Evolutionary conservation across 2,797 vertebrate genomes (phyloP).

Genomic region (Gorsachius magnificus): DNA sequence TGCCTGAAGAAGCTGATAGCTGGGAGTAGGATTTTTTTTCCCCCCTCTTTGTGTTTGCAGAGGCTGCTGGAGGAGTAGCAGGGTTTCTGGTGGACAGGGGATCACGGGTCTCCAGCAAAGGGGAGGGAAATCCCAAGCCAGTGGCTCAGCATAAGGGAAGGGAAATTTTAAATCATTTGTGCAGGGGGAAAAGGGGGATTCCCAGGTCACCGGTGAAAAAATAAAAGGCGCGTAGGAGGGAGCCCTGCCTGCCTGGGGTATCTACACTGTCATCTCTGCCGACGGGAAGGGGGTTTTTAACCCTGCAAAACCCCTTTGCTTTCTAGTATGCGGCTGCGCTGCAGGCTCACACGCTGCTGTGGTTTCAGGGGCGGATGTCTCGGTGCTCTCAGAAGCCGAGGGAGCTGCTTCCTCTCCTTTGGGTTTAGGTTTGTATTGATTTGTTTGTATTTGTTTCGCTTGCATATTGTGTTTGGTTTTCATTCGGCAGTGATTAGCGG

Average conservation of each 20-base stretch:
- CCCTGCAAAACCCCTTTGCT: slow-evolving; percentile 15
- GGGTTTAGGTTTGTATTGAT: slow-evolving; percentile 13
- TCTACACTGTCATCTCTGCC: background rate
- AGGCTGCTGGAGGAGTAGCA: background rate
- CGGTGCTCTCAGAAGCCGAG: background rate
- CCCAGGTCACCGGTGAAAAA: background rate
- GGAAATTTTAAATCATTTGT: background rate
- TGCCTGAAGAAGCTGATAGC: slow-evolving; percentile 37
- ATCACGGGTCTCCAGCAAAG: background rate
- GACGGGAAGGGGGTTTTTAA: background rate
- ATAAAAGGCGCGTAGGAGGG: background rate
- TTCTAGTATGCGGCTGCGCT: background rate
- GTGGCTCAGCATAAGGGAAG: background rate
- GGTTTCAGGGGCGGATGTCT: background rate
- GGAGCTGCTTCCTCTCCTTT: background rate
- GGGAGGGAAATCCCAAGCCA: background rate
- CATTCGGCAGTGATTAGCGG: background rate
- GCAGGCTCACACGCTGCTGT: background rate
- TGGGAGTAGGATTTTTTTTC: background rate
- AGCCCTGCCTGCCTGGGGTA: background rate
- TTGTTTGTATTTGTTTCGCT: slow-evolving; percentile 21
- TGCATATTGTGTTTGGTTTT: background rate
- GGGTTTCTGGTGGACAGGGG: background rate
- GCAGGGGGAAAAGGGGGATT: background rate
- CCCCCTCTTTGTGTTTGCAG: background rate